Evolutionary conservation across 2,113 vertebrate species (phyloP), one percentile per base, ranked within the genome.

Genomic region (Taxidea taxus): DNA sequence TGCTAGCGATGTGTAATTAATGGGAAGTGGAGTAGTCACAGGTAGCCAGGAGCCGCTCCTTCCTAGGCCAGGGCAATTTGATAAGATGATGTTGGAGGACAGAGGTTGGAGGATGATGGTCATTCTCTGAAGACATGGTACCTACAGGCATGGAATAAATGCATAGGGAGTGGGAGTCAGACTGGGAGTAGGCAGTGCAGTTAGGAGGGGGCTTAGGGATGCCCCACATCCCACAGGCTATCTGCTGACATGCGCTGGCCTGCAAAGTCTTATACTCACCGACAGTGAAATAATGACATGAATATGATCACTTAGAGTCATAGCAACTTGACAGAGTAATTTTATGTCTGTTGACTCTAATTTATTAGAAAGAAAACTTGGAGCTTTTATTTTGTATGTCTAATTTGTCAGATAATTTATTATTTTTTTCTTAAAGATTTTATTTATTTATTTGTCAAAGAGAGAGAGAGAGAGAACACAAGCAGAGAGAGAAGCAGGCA

Each of bases 211-310:
- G 10, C 4, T 34, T 37, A 12, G 6, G 14, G 25, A 16, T 2
- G 11, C 6, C 1, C 15, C 51, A 7, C 15, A 44, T 9, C 1
- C 6, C 1, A 0, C 20, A 13, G 1, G 0, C 16, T 21, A 0
- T 1, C 47, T 13, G 3, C 6, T 12, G 3, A 12, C 39, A n/a
- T 62, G 25, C 21, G 16, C 34, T 31, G n/a, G 44, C 16, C 23
- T 37, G 1, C 20, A 68, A 15, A 29, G 16, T 70, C 12, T 75
- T 37, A 1, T 12, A 54, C 15, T 1, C 1, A 3, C 27, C 12
- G 27, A 23, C 8, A 27, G 4, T 8, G 64, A 86, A 14, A 62
- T 58, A 58, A 11, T 64, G 7, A 27, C 12, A 70, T 37, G 66
- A 58, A 54, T 25, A n/a, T 20, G 87, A 21, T 13, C 42, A 14